Base-by-base conservation (phyloP, 2,113 vertebrate genomes). In the Brachypodius melanocephalos region DNA sequence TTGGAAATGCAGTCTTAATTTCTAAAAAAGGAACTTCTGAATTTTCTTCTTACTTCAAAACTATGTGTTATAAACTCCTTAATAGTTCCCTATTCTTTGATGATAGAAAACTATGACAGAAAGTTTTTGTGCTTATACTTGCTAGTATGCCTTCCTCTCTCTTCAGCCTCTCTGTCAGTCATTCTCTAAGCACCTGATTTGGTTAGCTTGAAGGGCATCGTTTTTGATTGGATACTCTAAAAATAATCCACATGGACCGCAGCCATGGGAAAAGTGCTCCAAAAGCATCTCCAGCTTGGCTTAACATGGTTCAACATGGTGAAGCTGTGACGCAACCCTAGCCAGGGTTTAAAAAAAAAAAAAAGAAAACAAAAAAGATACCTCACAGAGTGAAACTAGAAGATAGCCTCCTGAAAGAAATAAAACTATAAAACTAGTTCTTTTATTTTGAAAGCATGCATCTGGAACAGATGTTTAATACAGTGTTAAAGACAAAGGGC, bases 351-450 rank as follows among this genome's bases (percentile, higher is more conserved):
- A 1, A n/a, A 40, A 54, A 59, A 61, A 26, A 21, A 15, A 6
- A 32, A 18, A 48, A 28, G 0, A 18, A 17, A 26, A 36, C 1
- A 38, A 42, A 45, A 57, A 4, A 22, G 8, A 22, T 7, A 40
- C 5, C 1, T 69, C 18, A 34, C 5, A 19, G 4, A 16, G 6
- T 38, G 13, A 59, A 72, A 81, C 29, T 22, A 55, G 36, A 46
- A 57, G 4, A 48, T 3, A 17, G 3, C 0, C 5, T 10, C 9
- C 31, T 43, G 19, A 79, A 71, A 69, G 20, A 72, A 73, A 77
- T 17, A 79, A 36, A 61, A 62, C 43, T 18, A n/a, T 28, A 52
- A n/a, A 71, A 49, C 22, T 31, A 4, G 1, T 9, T 49, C 3
- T 71, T 62, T 65, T 62, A 3, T 62, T 79, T 75, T 66, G 16